phyloP scores from a whole-genome alignment of 2,888 invertebrate species.

The Pseudanteris insignis region DNA sequence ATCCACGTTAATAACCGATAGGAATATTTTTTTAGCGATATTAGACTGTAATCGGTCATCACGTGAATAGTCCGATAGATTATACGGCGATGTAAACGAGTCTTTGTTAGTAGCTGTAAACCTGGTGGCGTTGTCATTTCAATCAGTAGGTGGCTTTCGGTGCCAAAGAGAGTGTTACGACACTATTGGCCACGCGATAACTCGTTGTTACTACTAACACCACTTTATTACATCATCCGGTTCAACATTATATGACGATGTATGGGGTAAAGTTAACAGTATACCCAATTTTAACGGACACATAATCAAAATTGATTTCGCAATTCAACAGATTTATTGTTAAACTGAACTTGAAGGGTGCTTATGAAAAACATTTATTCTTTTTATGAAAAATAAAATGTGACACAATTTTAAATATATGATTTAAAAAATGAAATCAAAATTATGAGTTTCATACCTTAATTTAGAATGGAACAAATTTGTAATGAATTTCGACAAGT shows the following conservation, averaged over 20 bases:
- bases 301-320: conserved; percentile 13
- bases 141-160: conserved; percentile 30
- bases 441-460: no score
- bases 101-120: conserved; percentile 56
- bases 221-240: conserved; percentile 41
- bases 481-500: no score
- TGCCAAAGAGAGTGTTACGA: conserved; percentile 52
- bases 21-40: not conserved
- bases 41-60: conserved; percentile 13
- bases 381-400: no score
- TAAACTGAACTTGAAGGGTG: no score
- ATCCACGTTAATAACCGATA: not conserved
- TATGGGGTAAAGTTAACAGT: conserved; percentile 15
- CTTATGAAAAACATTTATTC: no score
- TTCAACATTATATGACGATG: conserved; percentile 16
- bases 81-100: conserved; percentile 52
- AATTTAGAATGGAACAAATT: no score
- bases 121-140: conserved; percentile 40
- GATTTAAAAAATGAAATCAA: no score
- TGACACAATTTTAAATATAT: not conserved
- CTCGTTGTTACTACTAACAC: conserved; percentile 48
- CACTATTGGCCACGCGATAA: conserved; percentile 57
- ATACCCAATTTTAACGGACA: conserved; percentile 16
- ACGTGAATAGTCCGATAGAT: conserved; percentile 28
- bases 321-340: no score